Evolutionary conservation across 2,888 invertebrate species (phyloP), one percentile per base, ranked within the genome.

Genomic region (Volucella inanis): DNA sequence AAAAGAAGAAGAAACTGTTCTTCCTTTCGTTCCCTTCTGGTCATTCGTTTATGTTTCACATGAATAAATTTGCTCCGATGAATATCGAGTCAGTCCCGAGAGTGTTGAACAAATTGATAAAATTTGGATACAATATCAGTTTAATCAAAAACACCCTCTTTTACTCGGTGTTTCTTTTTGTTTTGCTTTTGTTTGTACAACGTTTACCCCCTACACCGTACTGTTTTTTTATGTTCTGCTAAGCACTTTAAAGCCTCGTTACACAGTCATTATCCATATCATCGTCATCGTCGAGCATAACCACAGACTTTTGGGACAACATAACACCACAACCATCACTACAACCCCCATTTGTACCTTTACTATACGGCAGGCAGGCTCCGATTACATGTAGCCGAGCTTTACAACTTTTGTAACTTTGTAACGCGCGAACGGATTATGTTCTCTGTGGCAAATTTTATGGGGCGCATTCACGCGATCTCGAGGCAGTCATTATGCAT

Each of bases 181-280:
- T 31, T 55, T 41, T 61, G 52, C 31, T 39, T 39, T 14, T n/a
- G 39, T 31, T 31, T 43, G 15, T 31, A 18, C 50, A 45, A 14
- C 54, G 50, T 47, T 71, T 47, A 77, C 77, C 72, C 72, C 62
- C 65, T 67, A 77, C 72, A 61, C 67, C 67, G 72, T 77, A 72
- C 77, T 67, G 61, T 72, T 62, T 6, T 67, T 77, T 72, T 72
- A 82, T 77, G 77, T 67, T 61, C 45, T 82, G 71, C 65, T 55
- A 77, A 82, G 77, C 72, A 77, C 62, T 82, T 78, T 82, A 82
- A 82, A 72, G 71, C 65, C 77, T 77, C 77, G 59, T 82, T 77
- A 82, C 77, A 71, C 59, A 82, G 49, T 65, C 82, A 67, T 82
- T 77, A 77, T 77, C 67, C 72, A 77, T 65, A 67, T 49, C 61